Evolutionary conservation across 2,113 vertebrate genomes (phyloP), one percentile per base, ranked within the genome.

Genomic region (Spilogale gracilis): DNA sequence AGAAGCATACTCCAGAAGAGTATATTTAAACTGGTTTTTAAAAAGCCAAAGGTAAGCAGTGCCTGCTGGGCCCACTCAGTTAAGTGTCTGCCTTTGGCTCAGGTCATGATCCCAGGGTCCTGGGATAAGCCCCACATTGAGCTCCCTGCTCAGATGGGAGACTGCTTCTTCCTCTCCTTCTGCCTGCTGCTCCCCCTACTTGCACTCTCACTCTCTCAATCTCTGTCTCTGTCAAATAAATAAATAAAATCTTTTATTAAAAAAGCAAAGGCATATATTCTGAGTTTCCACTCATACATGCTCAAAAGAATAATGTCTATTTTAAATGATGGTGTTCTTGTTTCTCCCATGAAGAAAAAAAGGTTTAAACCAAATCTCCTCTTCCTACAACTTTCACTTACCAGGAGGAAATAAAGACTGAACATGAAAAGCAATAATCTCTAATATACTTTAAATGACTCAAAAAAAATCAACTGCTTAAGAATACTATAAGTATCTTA

Each of bases 381-480:
- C 17, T 18, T 92, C 14, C 25, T 61, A 32, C 7, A 52, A 17
- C 21, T 50, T 73, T 54, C 11, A 67, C 21, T 80, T 83, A 16
- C 21, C 25, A 61, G 27, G 54, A 94, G 78, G 92, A 25, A 87
- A 48, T 45, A 89, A 94, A 38, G 11, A 82, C 4, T 23, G 45
- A 85, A 6, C 12, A 87, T 27, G 30, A 58, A 84, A 95, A 52
- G 12, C 48, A 54, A 76, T 21, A 89, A 20, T 95, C 20, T 78
- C 13, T 61, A 91, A 84, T 16, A 43, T 43, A 76, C 5, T 21
- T 93, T 81, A 76, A 89, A 43, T 50, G 78, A 76, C 17, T 90
- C 50, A 92, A 93, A 69, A 69, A 11, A 95, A 71, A 32, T 96
- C n/a, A 81, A 69, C 16, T 82, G 61, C n/a, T 54, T 94, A 76